phyloP scores from a whole-genome alignment of 1,140 invertebrate genomes.

The Bombus balteatus region DNA sequence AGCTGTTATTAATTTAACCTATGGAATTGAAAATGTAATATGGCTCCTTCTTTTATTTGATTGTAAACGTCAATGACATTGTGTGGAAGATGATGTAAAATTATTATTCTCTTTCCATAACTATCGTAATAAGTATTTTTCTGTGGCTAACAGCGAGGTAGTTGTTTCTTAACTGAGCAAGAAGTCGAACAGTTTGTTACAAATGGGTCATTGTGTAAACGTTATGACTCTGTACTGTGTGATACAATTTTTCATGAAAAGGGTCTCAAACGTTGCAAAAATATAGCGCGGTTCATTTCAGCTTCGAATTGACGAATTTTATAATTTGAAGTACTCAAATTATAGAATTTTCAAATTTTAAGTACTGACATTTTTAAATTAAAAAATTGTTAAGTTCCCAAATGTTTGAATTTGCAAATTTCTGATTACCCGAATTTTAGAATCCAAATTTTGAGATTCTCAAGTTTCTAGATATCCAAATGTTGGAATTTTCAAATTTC shows the following conservation, averaged over 20 bases:
- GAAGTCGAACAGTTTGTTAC: conserved; percentile 37
- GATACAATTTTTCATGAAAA: conserved; percentile 18
- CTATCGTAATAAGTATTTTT: conserved; percentile 55
- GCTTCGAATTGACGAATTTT: background rate
- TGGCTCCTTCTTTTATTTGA: background rate
- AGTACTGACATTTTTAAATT: no score
- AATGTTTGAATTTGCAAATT: background rate
- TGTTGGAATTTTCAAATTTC: no score
- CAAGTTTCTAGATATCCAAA: background rate
- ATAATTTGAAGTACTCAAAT: background rate
- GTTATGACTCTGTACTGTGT: background rate
- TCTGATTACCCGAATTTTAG: background rate
- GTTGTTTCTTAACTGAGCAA: conserved; percentile 42
- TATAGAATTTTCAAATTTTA: background rate
- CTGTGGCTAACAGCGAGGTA: conserved; percentile 43
- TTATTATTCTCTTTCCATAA: conserved; percentile 32
- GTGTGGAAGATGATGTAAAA: conserved; percentile 7
- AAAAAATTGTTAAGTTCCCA: no score
- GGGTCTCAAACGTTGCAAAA: no score
- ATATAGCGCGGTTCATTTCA: no score
- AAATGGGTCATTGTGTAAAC: conserved; percentile 55
- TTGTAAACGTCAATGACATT: background rate
- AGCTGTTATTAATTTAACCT: background rate
- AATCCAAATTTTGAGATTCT: background rate
- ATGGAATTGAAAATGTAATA: background rate